phyloP scores from a whole-genome alignment of 2,888 invertebrate genomes.

The Xanthia togata region DNA sequence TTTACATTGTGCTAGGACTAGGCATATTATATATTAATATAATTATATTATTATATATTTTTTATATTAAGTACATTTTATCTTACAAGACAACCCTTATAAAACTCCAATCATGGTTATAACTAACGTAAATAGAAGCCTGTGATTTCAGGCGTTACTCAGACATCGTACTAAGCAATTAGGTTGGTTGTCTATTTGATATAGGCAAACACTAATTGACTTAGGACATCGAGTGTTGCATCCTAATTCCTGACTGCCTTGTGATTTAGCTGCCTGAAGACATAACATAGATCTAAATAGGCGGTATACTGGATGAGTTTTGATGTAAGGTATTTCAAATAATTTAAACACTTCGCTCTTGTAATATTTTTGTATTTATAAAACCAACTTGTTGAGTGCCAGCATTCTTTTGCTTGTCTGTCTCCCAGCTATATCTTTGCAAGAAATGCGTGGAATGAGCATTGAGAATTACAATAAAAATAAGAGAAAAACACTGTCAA shows the following conservation, averaged over 20 bases:
- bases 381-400: slow-evolving; percentile 22
- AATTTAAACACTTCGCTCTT: background rate
- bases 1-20: no score
- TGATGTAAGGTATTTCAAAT: background rate
- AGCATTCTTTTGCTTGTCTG: background rate
- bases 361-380: background rate
- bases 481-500: no score
- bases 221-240: slow-evolving; percentile 14
- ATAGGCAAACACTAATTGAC: slow-evolving; percentile 26
- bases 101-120: no score
- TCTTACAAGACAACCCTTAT: no score
- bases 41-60: no score
- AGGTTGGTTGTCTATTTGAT: slow-evolving; percentile 12
- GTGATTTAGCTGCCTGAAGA: slow-evolving; percentile 5
- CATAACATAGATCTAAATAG: background rate
- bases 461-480: background rate
- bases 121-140: background rate
- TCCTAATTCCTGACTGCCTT: slow-evolving; percentile 9
- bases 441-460: background rate
- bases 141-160: slow-evolving; percentile 6
- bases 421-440: background rate
- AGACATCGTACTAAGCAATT: slow-evolving; percentile 19
- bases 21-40: no score
- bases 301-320: background rate
- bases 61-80: no score